Conservation (phyloP, 2,888 invertebrate species). For the Mythimna loreyi region DNA sequence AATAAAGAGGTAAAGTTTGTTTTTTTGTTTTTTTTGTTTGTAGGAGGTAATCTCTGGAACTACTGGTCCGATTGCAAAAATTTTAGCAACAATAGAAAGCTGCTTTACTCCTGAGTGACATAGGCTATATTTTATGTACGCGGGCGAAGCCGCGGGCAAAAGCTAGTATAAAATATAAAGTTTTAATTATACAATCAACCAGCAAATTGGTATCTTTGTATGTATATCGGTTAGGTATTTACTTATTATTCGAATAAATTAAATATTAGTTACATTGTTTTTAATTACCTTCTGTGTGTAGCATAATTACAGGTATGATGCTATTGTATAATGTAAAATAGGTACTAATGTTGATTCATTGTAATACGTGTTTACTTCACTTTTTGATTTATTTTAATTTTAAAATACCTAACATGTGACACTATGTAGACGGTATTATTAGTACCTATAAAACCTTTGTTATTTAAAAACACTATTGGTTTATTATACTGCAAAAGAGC, state of each 20-base stretch:
- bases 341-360: conserved; percentile 1
- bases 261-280: conserved; percentile 12
- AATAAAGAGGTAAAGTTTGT: too few species aligned
- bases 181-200: not conserved
- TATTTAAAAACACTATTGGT: not conserved
- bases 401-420: not conserved
- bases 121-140: too few species aligned
- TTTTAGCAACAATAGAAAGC: too few species aligned
- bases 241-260: not conserved
- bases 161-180: too few species aligned
- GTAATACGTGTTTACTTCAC: not conserved
- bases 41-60: too few species aligned
- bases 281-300: conserved; percentile 11
- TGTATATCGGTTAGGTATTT: conserved; percentile 8
- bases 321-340: conserved; percentile 6
- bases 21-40: too few species aligned
- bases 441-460: too few species aligned
- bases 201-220: not conserved
- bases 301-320: conserved; percentile 2
- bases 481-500: not conserved
- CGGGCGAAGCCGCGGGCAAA: too few species aligned
- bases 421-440: too few species aligned
- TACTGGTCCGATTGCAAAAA: too few species aligned
- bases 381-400: conserved; percentile 13
- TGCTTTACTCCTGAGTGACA: too few species aligned